Evolutionary conservation across 2,113 vertebrate species (phyloP).

Genomic region (Phyllopteryx taeniolatus): DNA sequence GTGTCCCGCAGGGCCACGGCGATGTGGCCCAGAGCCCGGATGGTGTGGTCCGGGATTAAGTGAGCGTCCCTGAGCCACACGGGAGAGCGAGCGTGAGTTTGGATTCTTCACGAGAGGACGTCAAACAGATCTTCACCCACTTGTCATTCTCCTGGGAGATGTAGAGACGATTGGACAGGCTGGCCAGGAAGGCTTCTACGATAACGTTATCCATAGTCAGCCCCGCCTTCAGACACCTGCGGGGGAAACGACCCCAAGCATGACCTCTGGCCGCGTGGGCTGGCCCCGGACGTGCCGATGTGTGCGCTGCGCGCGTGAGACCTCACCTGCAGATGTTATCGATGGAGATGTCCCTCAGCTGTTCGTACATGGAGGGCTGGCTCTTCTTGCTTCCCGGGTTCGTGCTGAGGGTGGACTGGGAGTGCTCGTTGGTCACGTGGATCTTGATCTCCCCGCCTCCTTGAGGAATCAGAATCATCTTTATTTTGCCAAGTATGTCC

Average conservation of each 20-base stretch:
- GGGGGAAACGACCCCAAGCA: background rate
- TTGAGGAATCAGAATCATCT: conserved; percentile 16
- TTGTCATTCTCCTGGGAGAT: conserved; percentile 98
- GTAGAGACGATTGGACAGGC: conserved; percentile 95
- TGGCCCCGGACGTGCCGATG: background rate
- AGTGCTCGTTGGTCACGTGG: conserved; percentile 92
- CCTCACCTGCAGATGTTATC: conserved; percentile 96
- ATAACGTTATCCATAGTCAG: conserved; percentile 89
- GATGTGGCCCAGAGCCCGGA: conserved; percentile 93
- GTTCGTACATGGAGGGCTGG: conserved; percentile 95
- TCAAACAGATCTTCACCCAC: conserved; percentile 68
- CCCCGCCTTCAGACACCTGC: conserved; percentile 92
- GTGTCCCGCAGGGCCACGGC: conserved; percentile 92
- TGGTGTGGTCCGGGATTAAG: conserved; percentile 96
- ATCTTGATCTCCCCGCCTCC: conserved; percentile 92
- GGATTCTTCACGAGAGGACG: background rate
- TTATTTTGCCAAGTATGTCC: too few species aligned
- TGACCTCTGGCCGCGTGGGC: too few species aligned
- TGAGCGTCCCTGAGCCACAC: conserved; percentile 80
- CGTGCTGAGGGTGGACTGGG: conserved; percentile 86
- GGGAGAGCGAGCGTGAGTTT: background rate
- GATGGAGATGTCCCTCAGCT: conserved; percentile 96
- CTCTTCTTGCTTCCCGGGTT: conserved; percentile 78
- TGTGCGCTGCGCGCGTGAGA: background rate
- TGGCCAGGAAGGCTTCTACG: conserved; percentile 95